Evolutionary conservation across 2,113 vertebrate species (phyloP), one percentile per base, ranked within the genome.

Genomic region (Blennius ocellaris): DNA sequence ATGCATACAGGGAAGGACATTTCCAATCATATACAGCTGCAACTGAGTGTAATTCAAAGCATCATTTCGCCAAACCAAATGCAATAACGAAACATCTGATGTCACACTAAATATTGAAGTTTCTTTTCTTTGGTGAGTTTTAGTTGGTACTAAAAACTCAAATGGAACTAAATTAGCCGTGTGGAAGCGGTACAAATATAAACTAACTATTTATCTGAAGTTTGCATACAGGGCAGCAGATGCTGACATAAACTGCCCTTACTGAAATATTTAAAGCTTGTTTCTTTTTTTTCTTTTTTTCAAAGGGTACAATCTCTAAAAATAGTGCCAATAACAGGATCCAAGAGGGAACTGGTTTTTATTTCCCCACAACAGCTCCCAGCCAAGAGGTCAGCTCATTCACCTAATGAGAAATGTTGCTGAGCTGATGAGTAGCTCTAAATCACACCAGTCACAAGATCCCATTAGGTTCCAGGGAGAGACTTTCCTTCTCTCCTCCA

Each of bases 391-490:
- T 59, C 43, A 72, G 82, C 86, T 88, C 81, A 84, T 84, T 78
- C 79, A 80, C 78, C 79, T 83, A 72, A 87, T 75, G 77, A 69
- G 67, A 83, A 86, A 87, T 66, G 43, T 41, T 73, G 82, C 82
- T 56, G 83, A 82, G 66, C 76, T 51, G 74, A 73, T 17, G 11
- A 57, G 73, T 30, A 39, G 47, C 77, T 70, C 67, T 76, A 71
- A 82, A 89, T 84, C 75, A 78, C 74, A 65, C 50, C 15, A 39
- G 80, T 84, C 82, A 83, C 68, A 71, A 58, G 62, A 63, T 52
- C 66, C 69, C 48, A 65, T 78, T 61, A 64, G 62, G 49, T 61
- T 62, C 52, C 41, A 48, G 39, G 30, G 43, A 2, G 57, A 69
- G 55, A 68, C 70, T 40, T 50, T 15, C 53, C 44, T 49, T 45